Evolutionary conservation across 2,888 invertebrate species (phyloP).

Genomic region (Ichneumon xanthorius): DNA sequence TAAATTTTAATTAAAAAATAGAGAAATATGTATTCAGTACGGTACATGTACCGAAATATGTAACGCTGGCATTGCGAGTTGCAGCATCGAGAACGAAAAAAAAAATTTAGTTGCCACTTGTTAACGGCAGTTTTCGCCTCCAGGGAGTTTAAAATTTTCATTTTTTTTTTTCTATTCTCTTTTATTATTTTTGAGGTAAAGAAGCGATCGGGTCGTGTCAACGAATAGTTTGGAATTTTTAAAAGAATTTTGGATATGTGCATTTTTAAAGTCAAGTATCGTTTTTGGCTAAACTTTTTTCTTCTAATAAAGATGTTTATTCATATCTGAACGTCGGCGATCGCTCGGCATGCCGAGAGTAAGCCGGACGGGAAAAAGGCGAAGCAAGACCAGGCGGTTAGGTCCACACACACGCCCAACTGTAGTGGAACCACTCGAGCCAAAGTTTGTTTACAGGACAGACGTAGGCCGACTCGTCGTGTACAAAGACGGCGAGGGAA

Average conservation of each 20-base stretch:
- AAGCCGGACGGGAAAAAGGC: neutral
- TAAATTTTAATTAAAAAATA: neutral
- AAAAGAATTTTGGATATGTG: no score
- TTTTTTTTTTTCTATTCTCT: no score
- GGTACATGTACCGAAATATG: neutral
- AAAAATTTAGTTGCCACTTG: no score
- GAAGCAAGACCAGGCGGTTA: conserved; percentile 44
- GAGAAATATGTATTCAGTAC: neutral
- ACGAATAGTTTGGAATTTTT: no score
- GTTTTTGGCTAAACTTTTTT: neutral
- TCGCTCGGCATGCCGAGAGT: neutral
- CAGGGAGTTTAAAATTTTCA: no score
- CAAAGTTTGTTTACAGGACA: conserved; percentile 67
- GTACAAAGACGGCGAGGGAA: conserved; percentile 16
- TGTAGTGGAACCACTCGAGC: conserved; percentile 54
- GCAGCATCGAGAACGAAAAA: no score
- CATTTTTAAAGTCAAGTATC: no score
- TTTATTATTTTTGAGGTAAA: no score
- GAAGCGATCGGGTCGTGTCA: no score
- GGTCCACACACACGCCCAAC: conserved; percentile 42
- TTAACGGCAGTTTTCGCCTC: no score
- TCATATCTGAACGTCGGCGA: neutral
- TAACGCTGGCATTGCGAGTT: no score
- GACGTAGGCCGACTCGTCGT: conserved; percentile 54
- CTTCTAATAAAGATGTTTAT: neutral